Conservation (phyloP, 2,797 vertebrate species). For the Cephalopachus bancanus region DNA sequence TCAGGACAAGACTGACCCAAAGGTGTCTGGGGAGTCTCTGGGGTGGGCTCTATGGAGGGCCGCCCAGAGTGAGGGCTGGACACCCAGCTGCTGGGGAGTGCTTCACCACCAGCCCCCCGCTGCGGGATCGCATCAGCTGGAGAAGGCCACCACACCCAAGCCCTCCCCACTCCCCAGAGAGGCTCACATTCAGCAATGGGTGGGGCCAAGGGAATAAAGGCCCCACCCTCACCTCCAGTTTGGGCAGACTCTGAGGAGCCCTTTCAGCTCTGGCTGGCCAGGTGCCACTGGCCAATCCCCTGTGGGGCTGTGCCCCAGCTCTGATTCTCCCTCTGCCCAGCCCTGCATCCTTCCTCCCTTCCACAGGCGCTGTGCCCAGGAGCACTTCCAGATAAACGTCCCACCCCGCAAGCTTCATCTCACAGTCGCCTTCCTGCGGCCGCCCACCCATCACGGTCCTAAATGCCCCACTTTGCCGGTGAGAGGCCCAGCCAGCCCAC, state of each 20-base stretch:
- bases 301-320: neutral
- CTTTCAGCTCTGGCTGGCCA: neutral
- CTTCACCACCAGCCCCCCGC: neutral
- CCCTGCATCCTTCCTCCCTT: neutral
- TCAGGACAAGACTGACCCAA: neutral
- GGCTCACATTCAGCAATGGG: no score
- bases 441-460: neutral
- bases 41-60: rapidly evolving
- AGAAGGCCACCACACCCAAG: neutral
- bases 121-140: no score
- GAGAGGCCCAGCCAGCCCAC: neutral
- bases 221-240: no score
- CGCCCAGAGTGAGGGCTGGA: neutral
- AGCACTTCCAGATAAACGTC: neutral
- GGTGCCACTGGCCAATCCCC: neutral
- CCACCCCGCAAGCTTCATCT: rapidly evolving
- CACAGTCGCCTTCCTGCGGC: rapidly evolving
- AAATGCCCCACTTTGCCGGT: neutral
- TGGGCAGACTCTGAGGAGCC: neutral
- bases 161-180: no score
- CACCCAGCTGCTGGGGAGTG: neutral
- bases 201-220: neutral
- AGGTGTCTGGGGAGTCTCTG: neutral
- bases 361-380: rapidly evolving
- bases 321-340: neutral